Conservation (phyloP, 2,113 vertebrate genomes). For the human region GRCh38 chr5:107169001-107169500, state of each 20-base stretch:
- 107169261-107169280: constrained; percentile 72
- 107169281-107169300: constrained; percentile 55
- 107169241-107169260: constrained; percentile 66
- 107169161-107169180: constrained; percentile 68
- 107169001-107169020: constrained; percentile 55
- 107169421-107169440: constrained; percentile 11
- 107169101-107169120: constrained; percentile 69
- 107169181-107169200: constrained; percentile 75
- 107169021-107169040: constrained; percentile 53
- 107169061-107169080: constrained; percentile 14
- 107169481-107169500: constrained; percentile 26
- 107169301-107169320: neutral
- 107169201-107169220: constrained; percentile 63
- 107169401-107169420: neutral
- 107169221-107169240: constrained; percentile 72
- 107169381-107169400: fast-evolving
- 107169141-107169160: constrained; percentile 67
- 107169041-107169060: constrained; percentile 46
- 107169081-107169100: constrained; percentile 37
- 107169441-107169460: constrained; percentile 16
- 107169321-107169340: neutral
- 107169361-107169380: no score
- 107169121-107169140: constrained; percentile 33
- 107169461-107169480: neutral
- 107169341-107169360: neutral